phyloP scores from a whole-genome alignment of 92 coral and sea anemone species.

The Epizoanthus illoricatus region DNA sequence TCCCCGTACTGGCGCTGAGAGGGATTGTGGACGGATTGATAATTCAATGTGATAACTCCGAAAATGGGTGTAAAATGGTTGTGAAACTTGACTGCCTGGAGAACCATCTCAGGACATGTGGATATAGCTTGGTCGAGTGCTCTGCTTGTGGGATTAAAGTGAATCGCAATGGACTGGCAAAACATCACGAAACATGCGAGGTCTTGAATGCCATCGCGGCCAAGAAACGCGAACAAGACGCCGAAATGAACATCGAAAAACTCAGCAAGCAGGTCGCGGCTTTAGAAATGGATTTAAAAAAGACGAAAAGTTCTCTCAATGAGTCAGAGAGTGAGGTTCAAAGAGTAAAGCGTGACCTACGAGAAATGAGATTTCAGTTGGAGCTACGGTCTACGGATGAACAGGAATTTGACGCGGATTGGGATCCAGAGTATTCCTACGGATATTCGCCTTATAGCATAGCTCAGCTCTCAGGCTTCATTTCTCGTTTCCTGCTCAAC shows the following conservation, averaged over 20 bases:
- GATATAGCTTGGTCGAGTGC: slow-evolving; percentile 76
- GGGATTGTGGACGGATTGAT: slow-evolving; percentile 86
- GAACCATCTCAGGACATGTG: slow-evolving; percentile 76
- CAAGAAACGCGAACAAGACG: slow-evolving; percentile 49
- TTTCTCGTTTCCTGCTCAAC: slow-evolving; percentile 79
- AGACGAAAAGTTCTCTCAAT: slow-evolving; percentile 75
- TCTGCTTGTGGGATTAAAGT: slow-evolving; percentile 80
- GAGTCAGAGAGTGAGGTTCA: slow-evolving; percentile 89
- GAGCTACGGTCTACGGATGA: slow-evolving; percentile 62
- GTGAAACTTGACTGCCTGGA: slow-evolving; percentile 75
- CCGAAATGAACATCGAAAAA: slow-evolving; percentile 68
- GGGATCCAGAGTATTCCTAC: slow-evolving; percentile 95
- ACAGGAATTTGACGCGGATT: slow-evolving; percentile 73
- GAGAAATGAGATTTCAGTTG: slow-evolving; percentile 79
- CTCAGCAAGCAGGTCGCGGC: slow-evolving; percentile 82
- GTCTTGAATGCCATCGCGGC: slow-evolving; percentile 69
- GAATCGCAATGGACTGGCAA: slow-evolving; percentile 66
- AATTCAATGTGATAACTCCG: slow-evolving; percentile 85
- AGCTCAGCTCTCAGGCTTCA: slow-evolving; percentile 81
- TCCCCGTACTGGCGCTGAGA: slow-evolving; percentile 90
- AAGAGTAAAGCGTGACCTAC: slow-evolving; percentile 78
- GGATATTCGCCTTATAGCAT: slow-evolving; percentile 98
- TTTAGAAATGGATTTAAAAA: slow-evolving; percentile 82
- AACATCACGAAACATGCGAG: slow-evolving; percentile 80
- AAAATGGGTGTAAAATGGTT: slow-evolving; percentile 93